A percentile compares a stretch with the other conserved stretches of the same genome.
Evolutionary conservation across 2,888 invertebrate genomes (phyloP).

Genomic region (Helicoverpa assulta): DNA sequence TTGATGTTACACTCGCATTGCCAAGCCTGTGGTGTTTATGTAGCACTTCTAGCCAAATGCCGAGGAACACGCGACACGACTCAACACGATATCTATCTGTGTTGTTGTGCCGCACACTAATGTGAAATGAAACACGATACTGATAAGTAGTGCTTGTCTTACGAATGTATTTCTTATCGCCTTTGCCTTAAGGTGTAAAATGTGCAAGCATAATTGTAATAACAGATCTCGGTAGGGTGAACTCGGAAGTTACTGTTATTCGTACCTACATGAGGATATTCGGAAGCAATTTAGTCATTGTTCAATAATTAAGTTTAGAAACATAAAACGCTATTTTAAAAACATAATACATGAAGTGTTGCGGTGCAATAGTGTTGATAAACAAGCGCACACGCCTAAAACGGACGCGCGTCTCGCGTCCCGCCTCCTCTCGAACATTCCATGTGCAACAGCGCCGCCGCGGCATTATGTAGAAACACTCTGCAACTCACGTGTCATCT

Average conservation of each 20-base stretch:
- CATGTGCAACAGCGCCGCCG: slow-evolving; percentile 25
- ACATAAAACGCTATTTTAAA: background rate
- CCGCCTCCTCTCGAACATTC: slow-evolving; percentile 9
- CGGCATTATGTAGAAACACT: slow-evolving; percentile 25
- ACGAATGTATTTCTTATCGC: background rate
- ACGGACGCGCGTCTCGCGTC: slow-evolving; percentile 3
- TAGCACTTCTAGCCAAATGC: background rate
- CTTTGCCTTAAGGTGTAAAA: background rate
- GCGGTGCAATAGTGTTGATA: slow-evolving; percentile 8
- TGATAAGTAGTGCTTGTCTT: background rate
- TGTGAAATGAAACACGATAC: background rate
- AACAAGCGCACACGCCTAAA: slow-evolving; percentile 6
- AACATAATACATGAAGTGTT: slow-evolving; percentile 1
- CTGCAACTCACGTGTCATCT: slow-evolving; percentile 62
- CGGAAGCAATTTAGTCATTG: no score
- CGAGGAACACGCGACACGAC: background rate
- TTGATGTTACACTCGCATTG: slow-evolving; percentile 14
- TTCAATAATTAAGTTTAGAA: background rate
- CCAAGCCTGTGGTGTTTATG: background rate
- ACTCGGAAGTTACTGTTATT: no score
- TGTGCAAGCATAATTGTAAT: no score
- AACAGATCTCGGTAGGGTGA: no score
- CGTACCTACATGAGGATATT: no score
- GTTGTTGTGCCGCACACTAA: background rate
- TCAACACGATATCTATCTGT: background rate